phyloP scores from a whole-genome alignment of 2,888 invertebrate genomes.

The Synanthedon formicaeformis region DNA sequence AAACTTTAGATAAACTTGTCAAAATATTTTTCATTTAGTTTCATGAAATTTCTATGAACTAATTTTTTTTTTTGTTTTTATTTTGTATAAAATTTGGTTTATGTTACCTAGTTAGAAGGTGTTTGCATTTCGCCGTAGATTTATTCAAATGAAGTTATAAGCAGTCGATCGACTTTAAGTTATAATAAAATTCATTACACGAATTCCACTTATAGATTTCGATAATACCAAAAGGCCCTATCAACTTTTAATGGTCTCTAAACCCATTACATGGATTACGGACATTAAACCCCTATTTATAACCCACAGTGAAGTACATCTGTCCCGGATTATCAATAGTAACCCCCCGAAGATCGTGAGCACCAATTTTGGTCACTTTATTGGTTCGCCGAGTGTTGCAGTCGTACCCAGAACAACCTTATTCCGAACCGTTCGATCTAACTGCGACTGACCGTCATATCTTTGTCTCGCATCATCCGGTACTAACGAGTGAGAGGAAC shows the following conservation, averaged over 20 bases:
- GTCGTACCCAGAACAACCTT: neutral
- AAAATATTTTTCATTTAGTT: too few species aligned
- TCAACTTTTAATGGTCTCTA: neutral
- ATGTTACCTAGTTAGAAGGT: too few species aligned
- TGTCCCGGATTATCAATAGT: constrained; percentile 4
- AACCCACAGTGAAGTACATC: constrained; percentile 2
- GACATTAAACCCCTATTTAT: constrained; percentile 4
- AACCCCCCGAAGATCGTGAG: constrained; percentile 4
- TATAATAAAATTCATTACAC: too few species aligned
- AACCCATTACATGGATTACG: neutral
- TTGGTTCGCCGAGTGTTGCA: constrained; percentile 2
- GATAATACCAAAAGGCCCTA: too few species aligned
- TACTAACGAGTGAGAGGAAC: neutral
- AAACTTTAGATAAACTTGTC: too few species aligned
- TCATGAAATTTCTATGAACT: too few species aligned
- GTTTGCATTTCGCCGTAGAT: too few species aligned
- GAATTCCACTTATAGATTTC: too few species aligned
- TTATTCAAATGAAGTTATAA: too few species aligned
- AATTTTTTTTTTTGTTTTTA: too few species aligned
- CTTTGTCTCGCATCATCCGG: neutral
- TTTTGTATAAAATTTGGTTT: too few species aligned
- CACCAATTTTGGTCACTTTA: constrained; percentile 23
- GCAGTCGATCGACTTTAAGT: too few species aligned
- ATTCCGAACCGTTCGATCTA: neutral
- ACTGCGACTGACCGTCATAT: neutral